Percentiles rank a stretch among this genome's conserved stretches.
These are phyloP conservation scores for Oostethus manadensis DNA, from an alignment of 2,113 vertebrate species.

Conservation along the genomic window DNA sequence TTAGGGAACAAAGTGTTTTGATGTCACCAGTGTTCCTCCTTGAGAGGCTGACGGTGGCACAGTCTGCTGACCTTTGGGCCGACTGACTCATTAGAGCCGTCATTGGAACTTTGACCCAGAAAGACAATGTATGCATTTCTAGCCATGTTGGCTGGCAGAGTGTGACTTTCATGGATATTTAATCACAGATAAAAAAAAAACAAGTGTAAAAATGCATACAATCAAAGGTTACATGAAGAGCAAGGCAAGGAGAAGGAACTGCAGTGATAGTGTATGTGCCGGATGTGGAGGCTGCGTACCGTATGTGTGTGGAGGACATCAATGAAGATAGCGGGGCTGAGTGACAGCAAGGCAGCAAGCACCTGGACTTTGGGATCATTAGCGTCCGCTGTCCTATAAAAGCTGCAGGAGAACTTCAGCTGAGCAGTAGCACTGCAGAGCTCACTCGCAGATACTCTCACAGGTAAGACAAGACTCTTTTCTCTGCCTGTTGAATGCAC, in stretches of 20 bases:
- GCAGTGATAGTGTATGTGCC: neutral
- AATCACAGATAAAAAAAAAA: too few species aligned
- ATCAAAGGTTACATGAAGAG: too few species aligned
- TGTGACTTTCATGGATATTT: neutral
- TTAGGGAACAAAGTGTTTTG: too few species aligned
- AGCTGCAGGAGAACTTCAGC: constrained; percentile 13
- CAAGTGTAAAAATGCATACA: too few species aligned
- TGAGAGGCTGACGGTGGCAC: constrained; percentile 24
- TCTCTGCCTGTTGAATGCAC: neutral
- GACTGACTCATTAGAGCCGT: constrained; percentile 7
- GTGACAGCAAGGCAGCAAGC: constrained; percentile 55
- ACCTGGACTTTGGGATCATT: constrained; percentile 65
- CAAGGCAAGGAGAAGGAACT: neutral
- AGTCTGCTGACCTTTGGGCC: constrained; percentile 47
- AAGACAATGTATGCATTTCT: constrained; percentile 5
- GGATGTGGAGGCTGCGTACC: neutral
- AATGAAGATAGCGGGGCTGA: constrained; percentile 16
- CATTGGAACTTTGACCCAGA: constrained; percentile 28
- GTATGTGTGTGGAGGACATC: constrained; percentile 18
- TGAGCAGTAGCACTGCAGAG: constrained; percentile 36
- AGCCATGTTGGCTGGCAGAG: constrained; percentile 4
- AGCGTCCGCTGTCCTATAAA: constrained; percentile 52
- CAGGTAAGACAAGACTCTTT: constrained; percentile 30
- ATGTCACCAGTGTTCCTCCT: constrained; percentile 18
- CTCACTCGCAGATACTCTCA: constrained; percentile 34